Conservation (phyloP, 2,113 vertebrate genomes). For the Oostethus manadensis region DNA sequence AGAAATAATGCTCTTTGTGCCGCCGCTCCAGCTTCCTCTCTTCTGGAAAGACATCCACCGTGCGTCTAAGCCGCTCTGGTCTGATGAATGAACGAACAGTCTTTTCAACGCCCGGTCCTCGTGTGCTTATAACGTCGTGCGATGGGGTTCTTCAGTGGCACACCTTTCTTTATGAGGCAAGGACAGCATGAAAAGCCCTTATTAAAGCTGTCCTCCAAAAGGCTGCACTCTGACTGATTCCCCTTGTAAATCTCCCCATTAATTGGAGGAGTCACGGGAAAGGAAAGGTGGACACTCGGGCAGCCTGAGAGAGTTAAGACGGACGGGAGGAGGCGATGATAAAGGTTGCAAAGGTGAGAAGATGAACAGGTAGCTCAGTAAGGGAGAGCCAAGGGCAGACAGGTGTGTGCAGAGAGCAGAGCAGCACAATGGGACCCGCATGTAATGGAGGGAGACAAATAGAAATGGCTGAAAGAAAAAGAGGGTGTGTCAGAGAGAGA, state of each 20-base stretch:
- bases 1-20: background rate
- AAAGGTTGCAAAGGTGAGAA: conserved; percentile 36
- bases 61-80: background rate
- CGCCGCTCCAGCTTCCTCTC: background rate
- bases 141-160: conserved; percentile 50
- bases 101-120: conserved; percentile 45
- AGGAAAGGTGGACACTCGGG: conserved; percentile 46
- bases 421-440: conserved; percentile 54
- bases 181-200: conserved; percentile 50
- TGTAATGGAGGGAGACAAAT: conserved; percentile 64
- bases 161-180: conserved; percentile 32
- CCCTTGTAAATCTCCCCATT: conserved; percentile 71
- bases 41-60: background rate
- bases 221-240: conserved; percentile 66
- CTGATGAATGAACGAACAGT: conserved; percentile 12
- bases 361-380: conserved; percentile 52
- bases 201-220: conserved; percentile 68
- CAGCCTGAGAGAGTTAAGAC: conserved; percentile 10
- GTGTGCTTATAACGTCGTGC: conserved; percentile 28
- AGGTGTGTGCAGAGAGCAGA: conserved; percentile 49
- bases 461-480: conserved; percentile 55
- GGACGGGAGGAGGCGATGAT: conserved; percentile 13
- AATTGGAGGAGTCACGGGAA: conserved; percentile 67
- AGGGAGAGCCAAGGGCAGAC: conserved; percentile 44
- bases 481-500: conserved; percentile 29